Evolutionary conservation across 2,113 vertebrate species (phyloP).

Genomic region (Chaetops frenatus): DNA sequence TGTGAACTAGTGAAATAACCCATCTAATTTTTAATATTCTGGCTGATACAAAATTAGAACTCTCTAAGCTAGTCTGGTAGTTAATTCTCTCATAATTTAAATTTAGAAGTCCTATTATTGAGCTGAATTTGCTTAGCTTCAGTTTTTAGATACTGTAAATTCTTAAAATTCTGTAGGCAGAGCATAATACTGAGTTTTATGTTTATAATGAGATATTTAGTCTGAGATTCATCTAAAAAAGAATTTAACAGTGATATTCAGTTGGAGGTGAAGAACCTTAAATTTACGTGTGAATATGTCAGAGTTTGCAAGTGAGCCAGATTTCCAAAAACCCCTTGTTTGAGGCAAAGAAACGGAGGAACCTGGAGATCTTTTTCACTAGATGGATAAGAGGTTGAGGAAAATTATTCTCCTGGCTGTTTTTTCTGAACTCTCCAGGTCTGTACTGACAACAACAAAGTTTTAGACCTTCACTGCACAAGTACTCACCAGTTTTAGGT

Average conservation of each 20-base stretch:
- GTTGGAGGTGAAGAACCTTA: neutral
- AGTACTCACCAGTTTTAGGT: neutral
- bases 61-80: neutral
- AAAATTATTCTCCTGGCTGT: neutral
- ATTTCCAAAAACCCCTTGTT: fast-evolving
- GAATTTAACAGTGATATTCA: neutral
- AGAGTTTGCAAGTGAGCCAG: neutral
- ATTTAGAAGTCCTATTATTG: neutral
- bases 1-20: neutral
- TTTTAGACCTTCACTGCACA: neutral
- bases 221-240: neutral
- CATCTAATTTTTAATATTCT: neutral
- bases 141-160: neutral
- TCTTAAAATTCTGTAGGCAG: neutral
- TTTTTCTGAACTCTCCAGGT: neutral
- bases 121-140: neutral
- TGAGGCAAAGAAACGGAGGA: neutral
- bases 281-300: neutral
- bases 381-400: neutral
- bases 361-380: neutral
- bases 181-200: neutral
- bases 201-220: neutral
- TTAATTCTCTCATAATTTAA: neutral
- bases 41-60: neutral
- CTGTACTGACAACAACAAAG: neutral